Percentiles rank a stretch among this genome's conserved stretches.
These are phyloP conservation scores for Sinelater perroti DNA, from an alignment of 2,888 invertebrate species.

Conservation along the genomic window DNA sequence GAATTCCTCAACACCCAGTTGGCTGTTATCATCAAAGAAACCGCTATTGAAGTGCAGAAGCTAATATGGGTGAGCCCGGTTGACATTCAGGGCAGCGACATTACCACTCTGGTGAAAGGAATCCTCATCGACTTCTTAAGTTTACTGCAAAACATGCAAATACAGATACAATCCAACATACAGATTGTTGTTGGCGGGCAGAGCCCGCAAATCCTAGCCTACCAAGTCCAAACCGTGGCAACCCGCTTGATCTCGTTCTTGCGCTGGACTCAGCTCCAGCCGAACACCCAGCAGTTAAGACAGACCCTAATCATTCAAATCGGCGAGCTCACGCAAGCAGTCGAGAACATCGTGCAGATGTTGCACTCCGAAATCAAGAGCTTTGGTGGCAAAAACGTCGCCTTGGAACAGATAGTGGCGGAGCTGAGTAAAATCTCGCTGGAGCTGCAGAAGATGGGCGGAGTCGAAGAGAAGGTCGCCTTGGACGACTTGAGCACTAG, in stretches of 20 bases:
- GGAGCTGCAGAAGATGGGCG: constrained; percentile 8
- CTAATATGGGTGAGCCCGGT: constrained; percentile 15
- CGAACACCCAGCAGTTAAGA: constrained; percentile 5
- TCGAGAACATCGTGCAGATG: constrained; percentile 24
- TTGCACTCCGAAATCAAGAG: constrained; percentile 19
- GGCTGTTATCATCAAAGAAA: constrained; percentile 1
- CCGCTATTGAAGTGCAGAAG: constrained; percentile 14
- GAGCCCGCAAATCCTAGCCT: constrained; percentile 3
- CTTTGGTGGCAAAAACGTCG: constrained; percentile 5
- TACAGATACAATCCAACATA: constrained; percentile 19
- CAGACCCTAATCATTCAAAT: constrained; percentile 25
- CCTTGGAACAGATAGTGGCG: constrained; percentile 5
- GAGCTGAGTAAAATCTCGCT: constrained; percentile 14
- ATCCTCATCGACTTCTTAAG: constrained; percentile 16
- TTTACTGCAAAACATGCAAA: constrained; percentile 23
- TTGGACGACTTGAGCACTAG: constrained; percentile 4
- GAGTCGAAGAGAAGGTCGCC: background rate
- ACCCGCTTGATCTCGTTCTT: constrained; percentile 10
- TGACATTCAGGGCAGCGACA: constrained; percentile 4
- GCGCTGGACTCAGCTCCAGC: constrained; percentile 10
- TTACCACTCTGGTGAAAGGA: background rate
- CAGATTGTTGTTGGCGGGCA: constrained; percentile 18
- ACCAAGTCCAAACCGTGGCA: constrained; percentile 20
- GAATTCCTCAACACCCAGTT: background rate
- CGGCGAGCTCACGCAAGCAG: constrained; percentile 25